Conservation (phyloP, 2,888 invertebrate genomes). For the Euclidia mi region DNA sequence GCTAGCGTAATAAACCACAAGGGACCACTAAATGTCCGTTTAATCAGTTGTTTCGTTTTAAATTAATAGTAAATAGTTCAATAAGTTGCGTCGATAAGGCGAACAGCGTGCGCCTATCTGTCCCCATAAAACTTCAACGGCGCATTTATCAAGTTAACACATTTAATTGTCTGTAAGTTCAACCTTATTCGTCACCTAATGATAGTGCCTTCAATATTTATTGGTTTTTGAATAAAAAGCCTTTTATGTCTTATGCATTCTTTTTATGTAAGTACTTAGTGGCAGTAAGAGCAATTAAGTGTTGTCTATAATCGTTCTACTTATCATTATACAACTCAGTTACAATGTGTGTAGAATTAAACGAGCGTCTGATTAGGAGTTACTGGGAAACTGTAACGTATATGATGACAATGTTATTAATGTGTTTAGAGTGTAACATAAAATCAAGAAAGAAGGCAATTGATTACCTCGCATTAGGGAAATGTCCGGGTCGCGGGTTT, state of each 20-base stretch:
- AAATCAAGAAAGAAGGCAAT: too few relatives aligned
- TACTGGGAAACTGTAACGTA: too few relatives aligned
- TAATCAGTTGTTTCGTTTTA: conserved; percentile 52
- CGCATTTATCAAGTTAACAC: conserved; percentile 58
- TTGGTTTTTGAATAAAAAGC: conserved; percentile 42
- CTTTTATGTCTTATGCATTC: conserved; percentile 16
- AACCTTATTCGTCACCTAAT: conserved; percentile 54
- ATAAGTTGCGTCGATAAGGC: conserved; percentile 56
- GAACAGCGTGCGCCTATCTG: conserved; percentile 49
- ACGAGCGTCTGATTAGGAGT: neutral
- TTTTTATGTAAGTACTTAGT: conserved; percentile 9
- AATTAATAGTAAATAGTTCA: conserved; percentile 61
- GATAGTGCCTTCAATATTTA: conserved; percentile 49
- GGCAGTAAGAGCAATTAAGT: conserved; percentile 4
- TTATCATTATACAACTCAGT: neutral
- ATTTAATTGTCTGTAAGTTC: conserved; percentile 57
- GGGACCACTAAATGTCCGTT: conserved; percentile 47
- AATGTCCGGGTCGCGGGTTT: too few relatives aligned
- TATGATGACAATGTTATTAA: too few relatives aligned
- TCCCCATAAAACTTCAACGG: conserved; percentile 49
- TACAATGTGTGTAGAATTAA: neutral
- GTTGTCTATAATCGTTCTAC: conserved; percentile 2
- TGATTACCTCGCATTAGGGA: too few relatives aligned
- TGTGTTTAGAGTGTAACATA: too few relatives aligned
- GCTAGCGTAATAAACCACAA: conserved; percentile 36